A percentile compares a stretch with the other conserved stretches of the same genome.
Conservation (phyloP, 2,888 invertebrate species). For the Galerucella nymphaeae region DNA sequence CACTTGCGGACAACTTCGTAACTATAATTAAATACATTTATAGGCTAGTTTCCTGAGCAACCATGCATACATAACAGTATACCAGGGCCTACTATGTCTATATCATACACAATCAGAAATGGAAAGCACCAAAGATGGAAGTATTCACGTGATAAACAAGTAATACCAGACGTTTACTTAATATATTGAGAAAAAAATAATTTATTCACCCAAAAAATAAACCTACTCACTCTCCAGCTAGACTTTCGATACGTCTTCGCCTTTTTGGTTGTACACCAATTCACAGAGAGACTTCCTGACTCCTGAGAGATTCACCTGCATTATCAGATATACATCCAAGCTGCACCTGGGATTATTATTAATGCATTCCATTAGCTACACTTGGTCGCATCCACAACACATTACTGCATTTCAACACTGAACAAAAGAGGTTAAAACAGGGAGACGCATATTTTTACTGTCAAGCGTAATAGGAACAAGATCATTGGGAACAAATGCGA, state of each 20-base stretch:
- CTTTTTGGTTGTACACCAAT: neutral
- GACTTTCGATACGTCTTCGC: conserved; percentile 12
- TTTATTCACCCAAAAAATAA: neutral
- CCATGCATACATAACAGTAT: too few relatives aligned
- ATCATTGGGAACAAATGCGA: neutral
- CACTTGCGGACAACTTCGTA: too few relatives aligned
- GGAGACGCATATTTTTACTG: conserved; percentile 11
- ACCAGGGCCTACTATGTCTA: too few relatives aligned
- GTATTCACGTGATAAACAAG: too few relatives aligned
- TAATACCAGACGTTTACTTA: too few relatives aligned
- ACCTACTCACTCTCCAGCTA: neutral
- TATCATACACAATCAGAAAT: too few relatives aligned
- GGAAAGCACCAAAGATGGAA: too few relatives aligned
- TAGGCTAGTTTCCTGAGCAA: too few relatives aligned
- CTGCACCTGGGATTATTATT: conserved; percentile 34
- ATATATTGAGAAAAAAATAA: too few relatives aligned
- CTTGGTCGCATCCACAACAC: conserved; percentile 24
- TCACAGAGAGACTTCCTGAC: conserved; percentile 21
- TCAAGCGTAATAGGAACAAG: neutral
- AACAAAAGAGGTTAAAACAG: conserved; percentile 21
- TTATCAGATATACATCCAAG: conserved; percentile 30
- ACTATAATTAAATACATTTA: too few relatives aligned
- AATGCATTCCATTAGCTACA: conserved; percentile 34
- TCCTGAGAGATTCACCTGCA: conserved; percentile 29
- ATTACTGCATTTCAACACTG: conserved; percentile 29